phyloP scores from a whole-genome alignment of 2,113 vertebrate species.

The Proterorhinus semilunaris region DNA sequence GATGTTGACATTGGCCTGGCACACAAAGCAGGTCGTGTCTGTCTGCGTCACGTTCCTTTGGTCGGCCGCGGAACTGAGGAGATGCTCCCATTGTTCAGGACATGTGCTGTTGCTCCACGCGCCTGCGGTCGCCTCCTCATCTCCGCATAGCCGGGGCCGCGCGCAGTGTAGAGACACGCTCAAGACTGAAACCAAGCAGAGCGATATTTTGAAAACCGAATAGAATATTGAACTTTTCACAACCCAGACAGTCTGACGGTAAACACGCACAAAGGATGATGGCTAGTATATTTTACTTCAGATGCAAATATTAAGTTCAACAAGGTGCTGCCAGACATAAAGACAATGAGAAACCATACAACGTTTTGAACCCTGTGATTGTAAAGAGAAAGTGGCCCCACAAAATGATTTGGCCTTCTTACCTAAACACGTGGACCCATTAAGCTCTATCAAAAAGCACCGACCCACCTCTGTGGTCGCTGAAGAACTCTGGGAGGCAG shows the following conservation, averaged over 20 bases:
- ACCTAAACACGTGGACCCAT: background rate
- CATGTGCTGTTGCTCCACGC: conserved; percentile 12
- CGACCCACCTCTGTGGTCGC: conserved; percentile 75
- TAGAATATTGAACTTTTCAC: background rate
- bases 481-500: conserved; percentile 88
- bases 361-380: too few species aligned
- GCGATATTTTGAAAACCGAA: background rate
- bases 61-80: conserved; percentile 17
- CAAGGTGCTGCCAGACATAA: too few species aligned
- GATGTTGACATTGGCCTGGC: conserved; percentile 48
- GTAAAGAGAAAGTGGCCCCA: too few species aligned
- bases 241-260: background rate
- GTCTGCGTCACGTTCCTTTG: conserved; percentile 17
- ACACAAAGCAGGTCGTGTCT: conserved; percentile 46
- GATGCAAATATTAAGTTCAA: too few species aligned
- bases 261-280: background rate
- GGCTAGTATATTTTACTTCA: too few species aligned
- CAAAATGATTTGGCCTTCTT: too few species aligned
- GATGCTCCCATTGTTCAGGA: conserved; percentile 25
- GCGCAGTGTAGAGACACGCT: conserved; percentile 57
- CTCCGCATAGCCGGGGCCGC: conserved; percentile 33
- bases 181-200: conserved; percentile 17
- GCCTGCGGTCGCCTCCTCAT: background rate
- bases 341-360: too few species aligned
- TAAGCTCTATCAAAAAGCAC: background rate